Evolutionary conservation across 2,888 invertebrate species (phyloP).

Genomic region (Dynastes hyllus): DNA sequence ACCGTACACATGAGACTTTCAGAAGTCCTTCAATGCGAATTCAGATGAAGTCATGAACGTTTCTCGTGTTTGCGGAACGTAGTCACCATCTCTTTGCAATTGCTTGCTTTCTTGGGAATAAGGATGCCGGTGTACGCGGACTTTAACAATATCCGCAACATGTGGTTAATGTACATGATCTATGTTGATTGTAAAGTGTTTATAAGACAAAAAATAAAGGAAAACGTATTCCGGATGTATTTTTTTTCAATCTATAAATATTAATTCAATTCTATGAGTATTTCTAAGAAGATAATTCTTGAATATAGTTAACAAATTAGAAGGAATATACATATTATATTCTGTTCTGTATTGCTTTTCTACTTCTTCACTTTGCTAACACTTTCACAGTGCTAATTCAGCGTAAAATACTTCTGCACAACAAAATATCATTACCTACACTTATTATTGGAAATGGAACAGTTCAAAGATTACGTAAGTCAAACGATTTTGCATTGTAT

Average conservation of each 20-base stretch:
- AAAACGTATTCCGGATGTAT: background rate
- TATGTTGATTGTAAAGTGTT: too few species aligned
- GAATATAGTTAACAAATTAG: too few species aligned
- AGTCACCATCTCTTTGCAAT: conserved; percentile 13
- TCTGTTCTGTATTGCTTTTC: background rate
- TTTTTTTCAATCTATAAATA: background rate
- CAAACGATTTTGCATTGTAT: background rate
- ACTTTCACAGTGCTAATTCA: conserved; percentile 13
- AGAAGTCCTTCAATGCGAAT: conserved; percentile 29
- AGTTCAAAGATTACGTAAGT: conserved; percentile 1
- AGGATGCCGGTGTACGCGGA: conserved; percentile 2
- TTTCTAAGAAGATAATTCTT: too few species aligned
- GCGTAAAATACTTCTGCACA: background rate
- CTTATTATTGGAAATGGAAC: too few species aligned
- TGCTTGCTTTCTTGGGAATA: background rate
- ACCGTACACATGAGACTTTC: conserved; percentile 19
- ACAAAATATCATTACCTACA: background rate
- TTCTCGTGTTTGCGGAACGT: background rate
- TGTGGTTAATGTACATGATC: background rate
- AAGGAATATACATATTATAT: background rate
- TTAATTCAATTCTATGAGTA: background rate
- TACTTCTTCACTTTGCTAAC: background rate
- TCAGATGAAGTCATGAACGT: conserved; percentile 26
- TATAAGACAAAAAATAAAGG: background rate
- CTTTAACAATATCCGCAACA: conserved; percentile 13